Percentiles rank a stretch among this genome's conserved stretches.
These are phyloP conservation scores for Caenorhabditis uteleia DNA, from an alignment of 2,888 invertebrate species.

Conservation along the genomic window DNA sequence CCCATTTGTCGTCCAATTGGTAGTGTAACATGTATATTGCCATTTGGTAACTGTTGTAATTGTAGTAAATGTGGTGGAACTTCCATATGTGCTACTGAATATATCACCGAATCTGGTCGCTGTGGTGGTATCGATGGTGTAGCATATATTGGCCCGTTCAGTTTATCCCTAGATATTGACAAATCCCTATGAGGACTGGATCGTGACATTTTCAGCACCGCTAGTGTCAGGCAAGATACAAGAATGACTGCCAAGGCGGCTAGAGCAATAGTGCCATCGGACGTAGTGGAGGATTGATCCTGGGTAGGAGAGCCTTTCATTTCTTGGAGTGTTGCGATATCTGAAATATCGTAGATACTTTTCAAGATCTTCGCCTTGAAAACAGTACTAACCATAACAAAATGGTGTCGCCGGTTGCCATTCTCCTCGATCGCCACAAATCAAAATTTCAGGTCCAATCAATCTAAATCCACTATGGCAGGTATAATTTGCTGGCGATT, in stretches of 20 bases:
- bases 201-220: slow-evolving; percentile 43
- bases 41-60: slow-evolving; percentile 60
- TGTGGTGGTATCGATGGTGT: slow-evolving; percentile 45
- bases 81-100: slow-evolving; percentile 54
- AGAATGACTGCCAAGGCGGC: slow-evolving; percentile 47
- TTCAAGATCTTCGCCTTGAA: not conserved
- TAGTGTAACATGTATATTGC: slow-evolving; percentile 62
- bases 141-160: slow-evolving; percentile 54
- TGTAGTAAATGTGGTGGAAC: slow-evolving; percentile 59
- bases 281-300: slow-evolving; percentile 11
- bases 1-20: slow-evolving; percentile 52
- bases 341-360: slow-evolving; percentile 28
- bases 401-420: slow-evolving; percentile 61
- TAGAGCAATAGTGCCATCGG: slow-evolving; percentile 43
- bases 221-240: slow-evolving; percentile 44
- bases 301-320: slow-evolving; percentile 34
- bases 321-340: slow-evolving; percentile 54
- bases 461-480: slow-evolving; percentile 55
- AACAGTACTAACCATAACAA: slow-evolving; percentile 52
- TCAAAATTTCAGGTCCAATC: slow-evolving; percentile 53
- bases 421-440: slow-evolving; percentile 49
- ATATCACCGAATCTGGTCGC: slow-evolving; percentile 50
- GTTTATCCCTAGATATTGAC: slow-evolving; percentile 31
- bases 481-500: slow-evolving; percentile 53
- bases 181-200: slow-evolving; percentile 1